Base-by-base conservation (phyloP, 2,797 vertebrate species). In the Gymnoscopelus braueri region DNA sequence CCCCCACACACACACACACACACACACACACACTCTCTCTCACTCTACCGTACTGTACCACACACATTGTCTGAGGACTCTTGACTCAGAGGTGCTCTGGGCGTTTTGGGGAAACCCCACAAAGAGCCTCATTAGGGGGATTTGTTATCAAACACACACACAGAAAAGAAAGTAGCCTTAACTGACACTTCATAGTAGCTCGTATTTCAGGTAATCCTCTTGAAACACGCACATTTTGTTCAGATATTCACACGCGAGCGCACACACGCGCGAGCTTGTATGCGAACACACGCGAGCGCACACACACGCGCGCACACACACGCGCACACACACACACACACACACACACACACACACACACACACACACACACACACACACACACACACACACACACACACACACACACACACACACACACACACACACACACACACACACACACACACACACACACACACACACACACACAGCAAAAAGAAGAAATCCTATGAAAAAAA, bases 361-460 rank as follows among this genome's bases (percentile, higher is more conserved):
- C 60, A 61, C 44, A 61, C 59, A 61, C 44, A 61, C 39, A 61
- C 2, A 48, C 44, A 61, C 19, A 60, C 35, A 60, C 32, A 59
- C 26, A 35, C 12, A 23, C 23, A 13, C 23, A 50, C 48, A 63
- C 49, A 29, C 26, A 29, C 26, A 29, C 26, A 29, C 26, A 63
- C 32, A 35, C 4, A 35, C 32, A 35, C 4, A 35, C 32, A 35
- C 4, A 35, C 32, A 35, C 4, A 35, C 32, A 35, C 4, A 35
- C 32, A 61, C 39, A 61, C 2, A 48, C 44, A 61, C 19, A 60
- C 35, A 60, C 32, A 59, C 26, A 35, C 12, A 23, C 23, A 13
- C 23, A 50, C 48, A 63, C 49, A 29, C 26, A 29, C 26, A 29
- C 26, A 29, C 26, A 63, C 32, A 35, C 4, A 35, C 32, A 35